phyloP scores from a whole-genome alignment of 2,888 invertebrate species.

The Syrphus vitripennis region DNA sequence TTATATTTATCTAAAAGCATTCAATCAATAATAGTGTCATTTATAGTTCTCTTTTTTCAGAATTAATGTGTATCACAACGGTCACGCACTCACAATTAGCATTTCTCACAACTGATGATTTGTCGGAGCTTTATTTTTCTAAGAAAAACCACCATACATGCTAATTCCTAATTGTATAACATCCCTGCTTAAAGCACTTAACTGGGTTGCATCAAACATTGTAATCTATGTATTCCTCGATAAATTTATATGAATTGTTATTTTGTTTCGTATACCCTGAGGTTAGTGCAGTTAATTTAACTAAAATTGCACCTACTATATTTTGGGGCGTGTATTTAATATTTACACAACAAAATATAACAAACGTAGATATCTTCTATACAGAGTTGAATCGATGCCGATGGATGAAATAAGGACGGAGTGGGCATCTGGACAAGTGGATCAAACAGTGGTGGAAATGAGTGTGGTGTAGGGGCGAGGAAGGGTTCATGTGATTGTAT shows the following conservation, averaged over 20 bases:
- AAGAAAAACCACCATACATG: background rate
- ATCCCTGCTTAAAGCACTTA: slow-evolving; percentile 2
- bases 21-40: too few species aligned
- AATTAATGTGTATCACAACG: too few species aligned
- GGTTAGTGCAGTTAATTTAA: slow-evolving; percentile 43
- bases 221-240: background rate
- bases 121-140: background rate
- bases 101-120: background rate
- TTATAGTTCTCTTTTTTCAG: too few species aligned
- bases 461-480: background rate
- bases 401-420: background rate
- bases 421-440: background rate
- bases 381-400: background rate
- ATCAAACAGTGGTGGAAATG: background rate
- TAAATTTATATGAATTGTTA: slow-evolving; percentile 59
- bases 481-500: slow-evolving; percentile 33
- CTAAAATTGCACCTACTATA: slow-evolving; percentile 51
- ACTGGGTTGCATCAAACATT: background rate
- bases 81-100: too few species aligned
- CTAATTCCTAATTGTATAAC: background rate
- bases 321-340: slow-evolving; percentile 57
- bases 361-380: too few species aligned
- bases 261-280: slow-evolving; percentile 48
- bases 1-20: too few species aligned
- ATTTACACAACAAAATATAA: slow-evolving; percentile 40